Evolutionary conservation across 2,113 vertebrate genomes (phyloP).

Genomic region (Calidris pugnax): DNA sequence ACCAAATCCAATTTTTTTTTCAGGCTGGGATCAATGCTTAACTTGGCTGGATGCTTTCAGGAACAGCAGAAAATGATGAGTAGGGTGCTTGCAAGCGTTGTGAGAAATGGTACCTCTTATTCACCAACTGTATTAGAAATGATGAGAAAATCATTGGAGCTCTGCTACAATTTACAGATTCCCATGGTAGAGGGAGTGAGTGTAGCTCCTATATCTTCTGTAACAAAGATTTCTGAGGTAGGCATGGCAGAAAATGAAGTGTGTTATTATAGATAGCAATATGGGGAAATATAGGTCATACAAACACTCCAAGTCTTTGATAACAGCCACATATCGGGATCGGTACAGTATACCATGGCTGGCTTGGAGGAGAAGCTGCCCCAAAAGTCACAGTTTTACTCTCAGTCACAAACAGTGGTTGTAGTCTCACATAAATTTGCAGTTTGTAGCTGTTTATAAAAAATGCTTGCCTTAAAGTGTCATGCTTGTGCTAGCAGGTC

Average conservation of each 20-base stretch:
- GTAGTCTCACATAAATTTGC: not conserved
- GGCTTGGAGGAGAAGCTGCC: not conserved
- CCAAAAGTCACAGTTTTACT: not conserved
- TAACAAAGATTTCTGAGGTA: not conserved
- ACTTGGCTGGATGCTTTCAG: not conserved
- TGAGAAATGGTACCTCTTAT: not conserved
- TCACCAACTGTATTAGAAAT: not conserved
- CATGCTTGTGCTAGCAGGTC: not conserved
- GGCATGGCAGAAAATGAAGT: not conserved
- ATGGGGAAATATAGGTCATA: not conserved
- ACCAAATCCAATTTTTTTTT: not conserved
- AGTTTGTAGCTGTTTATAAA: not conserved
- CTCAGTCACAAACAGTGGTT: not conserved
- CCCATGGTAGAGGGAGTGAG: not conserved
- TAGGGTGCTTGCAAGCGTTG: not conserved
- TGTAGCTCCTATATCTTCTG: not conserved
- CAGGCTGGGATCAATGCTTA: not conserved
- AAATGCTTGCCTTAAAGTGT: not conserved
- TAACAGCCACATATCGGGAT: not conserved
- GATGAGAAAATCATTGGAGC: not conserved
- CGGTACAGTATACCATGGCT: not conserved
- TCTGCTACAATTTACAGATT: not conserved
- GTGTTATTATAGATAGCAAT: not conserved
- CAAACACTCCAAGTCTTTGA: not conserved
- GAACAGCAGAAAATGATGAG: not conserved